Base-by-base conservation (phyloP, 2,113 vertebrate species). In the Sinocyclocheilus maitianheensis region DNA sequence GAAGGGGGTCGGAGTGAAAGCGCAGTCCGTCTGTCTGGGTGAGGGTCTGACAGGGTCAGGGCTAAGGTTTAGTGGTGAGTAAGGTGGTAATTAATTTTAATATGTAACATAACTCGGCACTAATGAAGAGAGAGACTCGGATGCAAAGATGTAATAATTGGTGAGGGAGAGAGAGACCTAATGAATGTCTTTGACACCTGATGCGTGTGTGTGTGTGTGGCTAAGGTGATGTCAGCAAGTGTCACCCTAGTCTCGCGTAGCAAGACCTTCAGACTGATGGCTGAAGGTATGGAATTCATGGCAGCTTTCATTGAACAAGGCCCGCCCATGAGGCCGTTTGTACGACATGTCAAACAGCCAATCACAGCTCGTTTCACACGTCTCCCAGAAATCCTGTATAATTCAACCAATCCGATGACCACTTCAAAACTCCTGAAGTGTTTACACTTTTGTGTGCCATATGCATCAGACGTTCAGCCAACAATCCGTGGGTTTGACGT, bases 71-170 rank as follows among this genome's bases (percentile, higher is more conserved):
- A 84, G 87, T 37, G 40, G 58, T 63, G 69, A 84, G 87, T 75
- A 88, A 30, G 67, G 14, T 77, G 37, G 84, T 91, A 89, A 92
- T 91, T 89, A 85, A 89, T 91, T 91, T 91, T 89, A 90, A 92
- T 92, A 77, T 63, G 89, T 92, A 87, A 89, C 90, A 90, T 87
- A 90, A 90, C 86, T 88, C 77, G 37, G 63, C 81, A 46, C 87
- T 89, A 91, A 93, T 87, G 48, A 77, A 92, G 88, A 88, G 82
- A 86, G 48, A 77, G 85, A 75, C 81, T 85, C 87, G 62, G 85
- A 89, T 84, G 76, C 51, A 85, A 75, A 82, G 69, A 77, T 26
- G 67, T 88, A 72, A 86, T 86, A 88, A 87, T 90, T 74, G 83
- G 53, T 75, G 55, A 81, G 75, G 83, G 30, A 83, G 34, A 18